phyloP scores from a whole-genome alignment of 1,140 invertebrate genomes.

The Hyles vespertilio region DNA sequence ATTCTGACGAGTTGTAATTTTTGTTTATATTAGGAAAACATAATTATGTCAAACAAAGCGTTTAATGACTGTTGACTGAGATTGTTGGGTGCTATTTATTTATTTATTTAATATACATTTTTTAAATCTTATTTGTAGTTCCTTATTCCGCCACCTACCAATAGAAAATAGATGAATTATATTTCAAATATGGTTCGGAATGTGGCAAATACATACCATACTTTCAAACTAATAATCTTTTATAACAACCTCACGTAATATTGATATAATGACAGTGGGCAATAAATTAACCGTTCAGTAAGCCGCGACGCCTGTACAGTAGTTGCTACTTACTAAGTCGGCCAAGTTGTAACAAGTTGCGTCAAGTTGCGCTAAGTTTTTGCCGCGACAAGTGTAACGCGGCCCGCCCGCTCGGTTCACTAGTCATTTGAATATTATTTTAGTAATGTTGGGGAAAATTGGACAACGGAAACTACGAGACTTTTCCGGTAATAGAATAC shows the following conservation, averaged over 20 bases:
- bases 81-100: too few relatives aligned
- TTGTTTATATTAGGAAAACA: too few relatives aligned
- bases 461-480: too few relatives aligned
- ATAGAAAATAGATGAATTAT: too few relatives aligned
- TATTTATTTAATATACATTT: too few relatives aligned
- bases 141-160: too few relatives aligned
- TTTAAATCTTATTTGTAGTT: too few relatives aligned
- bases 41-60: too few relatives aligned
- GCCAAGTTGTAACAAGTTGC: constrained; percentile 30
- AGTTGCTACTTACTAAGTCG: constrained; percentile 11
- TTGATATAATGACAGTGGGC: constrained; percentile 24
- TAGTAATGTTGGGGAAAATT: not conserved
- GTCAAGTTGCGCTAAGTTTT: constrained; percentile 27
- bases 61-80: too few relatives aligned
- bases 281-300: constrained; percentile 30
- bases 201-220: not conserved
- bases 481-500: too few relatives aligned
- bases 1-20: too few relatives aligned
- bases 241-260: constrained; percentile 12
- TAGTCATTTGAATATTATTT: constrained; percentile 46
- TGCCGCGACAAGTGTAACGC: constrained; percentile 34
- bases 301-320: constrained; percentile 16
- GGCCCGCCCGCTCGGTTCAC: constrained; percentile 21
- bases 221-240: not conserved
- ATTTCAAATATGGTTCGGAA: not conserved